These are phyloP conservation scores for Parazoanthus darwini DNA, from an alignment of 92 coral and sea anemone genomes.

Conservation along the genomic window DNA sequence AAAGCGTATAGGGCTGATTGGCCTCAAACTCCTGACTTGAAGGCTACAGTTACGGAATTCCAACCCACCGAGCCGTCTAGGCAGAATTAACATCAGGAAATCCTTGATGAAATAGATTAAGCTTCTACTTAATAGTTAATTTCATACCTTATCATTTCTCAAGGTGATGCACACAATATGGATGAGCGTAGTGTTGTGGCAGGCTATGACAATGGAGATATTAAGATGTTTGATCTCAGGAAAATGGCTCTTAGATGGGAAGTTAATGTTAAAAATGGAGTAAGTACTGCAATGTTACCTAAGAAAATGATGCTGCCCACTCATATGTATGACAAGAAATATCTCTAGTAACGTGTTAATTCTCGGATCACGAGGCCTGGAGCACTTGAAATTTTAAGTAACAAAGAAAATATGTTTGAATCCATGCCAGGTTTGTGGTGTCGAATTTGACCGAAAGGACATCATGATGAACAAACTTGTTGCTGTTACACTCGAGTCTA, in stretches of 20 bases:
- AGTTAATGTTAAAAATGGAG: conserved; percentile 96
- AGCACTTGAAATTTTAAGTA: too few relatives aligned
- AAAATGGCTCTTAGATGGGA: conserved; percentile 99
- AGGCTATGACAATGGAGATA: conserved; percentile 99
- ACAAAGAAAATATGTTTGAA: background rate
- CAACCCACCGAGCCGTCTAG: too few relatives aligned
- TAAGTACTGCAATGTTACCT: conserved; percentile 28
- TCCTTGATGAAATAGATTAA: too few relatives aligned
- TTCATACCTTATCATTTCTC: background rate
- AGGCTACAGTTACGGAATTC: too few relatives aligned
- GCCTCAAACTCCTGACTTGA: too few relatives aligned
- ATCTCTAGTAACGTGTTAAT: too few relatives aligned
- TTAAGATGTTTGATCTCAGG: conserved; percentile 93
- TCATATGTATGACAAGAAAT: background rate
- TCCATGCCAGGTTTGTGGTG: conserved; percentile 81
- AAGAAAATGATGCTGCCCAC: background rate
- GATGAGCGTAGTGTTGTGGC: conserved; percentile 94
- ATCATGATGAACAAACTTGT: conserved; percentile 93
- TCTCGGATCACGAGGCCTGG: too few relatives aligned
- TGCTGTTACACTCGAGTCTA: conserved; percentile 94
- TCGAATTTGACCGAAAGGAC: conserved; percentile 97
- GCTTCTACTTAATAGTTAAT: background rate
- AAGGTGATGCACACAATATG: conserved; percentile 86
- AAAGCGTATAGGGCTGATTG: too few relatives aligned
- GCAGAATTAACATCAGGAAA: too few relatives aligned